Evolutionary conservation across 2,888 invertebrate species (phyloP), one percentile per base, ranked within the genome.

Genomic region (Orchesella flavescens): DNA sequence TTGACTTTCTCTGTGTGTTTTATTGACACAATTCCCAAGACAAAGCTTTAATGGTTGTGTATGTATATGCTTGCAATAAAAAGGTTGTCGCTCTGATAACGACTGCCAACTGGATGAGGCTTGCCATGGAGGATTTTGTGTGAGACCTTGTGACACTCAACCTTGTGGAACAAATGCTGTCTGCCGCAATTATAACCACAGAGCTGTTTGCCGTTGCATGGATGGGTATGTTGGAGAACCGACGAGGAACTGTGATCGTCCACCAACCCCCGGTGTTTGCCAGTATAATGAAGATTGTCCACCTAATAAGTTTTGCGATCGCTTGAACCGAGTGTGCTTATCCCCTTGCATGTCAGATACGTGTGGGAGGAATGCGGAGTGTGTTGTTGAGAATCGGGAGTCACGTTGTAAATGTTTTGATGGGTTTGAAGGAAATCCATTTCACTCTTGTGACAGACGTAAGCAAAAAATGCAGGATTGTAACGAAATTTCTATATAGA

Each of bases 261-360:
- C 90, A 92, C 89, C 94, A 93, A 92, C 91, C 91, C 93, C 87
- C 49, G 79, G 77, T 3, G 92, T 96, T 73, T 96, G 96, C 90
- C 96, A 96, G 90, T 96, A 95, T 90, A 96, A 96, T 89, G 96
- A 95, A 91, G 96, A 96, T 89, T 97, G 96, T 89, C 95, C 96
- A 76, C 94, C 95, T n/a, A 93, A 94, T 89, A 93, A 95, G 89
- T 91, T 95, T 23, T 97, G 96, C 90, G 96, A 96, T 90, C 93
- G 96, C 88, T 91, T 96, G 71, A 96, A 96, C 89, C 92, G 96
- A 89, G 92, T 94, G 69, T 97, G 96, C 89, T 94, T 95, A 87
- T 96, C 93, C 90, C 95, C 95, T 1, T 96, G 96, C 89, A 92
- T 93, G 87, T 93, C 94, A 88, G 94, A 95, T 89, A 81, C 94